Conservation (phyloP, 2,888 invertebrate species). For the Sericinus montela region DNA sequence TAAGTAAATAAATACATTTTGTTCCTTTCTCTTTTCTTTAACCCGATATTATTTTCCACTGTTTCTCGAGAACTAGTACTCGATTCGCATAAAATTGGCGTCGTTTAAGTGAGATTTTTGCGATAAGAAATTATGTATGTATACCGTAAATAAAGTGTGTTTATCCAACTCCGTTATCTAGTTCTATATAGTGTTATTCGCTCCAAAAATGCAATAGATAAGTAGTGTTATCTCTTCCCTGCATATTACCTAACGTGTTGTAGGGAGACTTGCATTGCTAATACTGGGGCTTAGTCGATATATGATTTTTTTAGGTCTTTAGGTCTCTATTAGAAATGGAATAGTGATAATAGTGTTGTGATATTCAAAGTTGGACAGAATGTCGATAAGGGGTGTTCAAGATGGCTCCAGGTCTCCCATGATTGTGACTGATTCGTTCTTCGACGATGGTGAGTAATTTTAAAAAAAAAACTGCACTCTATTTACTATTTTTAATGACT, state of each 20-base stretch:
- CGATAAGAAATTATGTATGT: no score
- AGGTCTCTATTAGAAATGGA: background rate
- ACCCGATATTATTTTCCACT: no score
- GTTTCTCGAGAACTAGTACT: no score
- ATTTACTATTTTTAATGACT: no score
- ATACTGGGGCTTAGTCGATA: no score
- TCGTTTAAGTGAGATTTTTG: no score
- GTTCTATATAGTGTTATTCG: background rate
- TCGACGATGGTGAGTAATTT: constrained; percentile 59
- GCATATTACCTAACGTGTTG: background rate
- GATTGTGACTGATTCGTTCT: constrained; percentile 66
- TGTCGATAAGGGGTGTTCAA: constrained; percentile 69
- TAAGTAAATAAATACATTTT: no score
- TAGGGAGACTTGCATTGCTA: constrained; percentile 4
- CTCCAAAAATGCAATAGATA: background rate
- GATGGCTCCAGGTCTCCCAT: constrained; percentile 66
- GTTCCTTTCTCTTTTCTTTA: no score
- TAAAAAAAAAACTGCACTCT: no score
- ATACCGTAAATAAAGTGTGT: background rate
- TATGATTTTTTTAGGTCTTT: no score
- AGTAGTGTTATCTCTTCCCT: background rate
- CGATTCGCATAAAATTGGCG: no score
- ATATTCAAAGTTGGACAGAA: constrained; percentile 23
- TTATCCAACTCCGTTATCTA: background rate
- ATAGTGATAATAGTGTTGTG: background rate